These are phyloP conservation scores for Schizopygopsis pylzovi DNA, from an alignment of 2,797 vertebrate species.

Conservation along the genomic window DNA sequence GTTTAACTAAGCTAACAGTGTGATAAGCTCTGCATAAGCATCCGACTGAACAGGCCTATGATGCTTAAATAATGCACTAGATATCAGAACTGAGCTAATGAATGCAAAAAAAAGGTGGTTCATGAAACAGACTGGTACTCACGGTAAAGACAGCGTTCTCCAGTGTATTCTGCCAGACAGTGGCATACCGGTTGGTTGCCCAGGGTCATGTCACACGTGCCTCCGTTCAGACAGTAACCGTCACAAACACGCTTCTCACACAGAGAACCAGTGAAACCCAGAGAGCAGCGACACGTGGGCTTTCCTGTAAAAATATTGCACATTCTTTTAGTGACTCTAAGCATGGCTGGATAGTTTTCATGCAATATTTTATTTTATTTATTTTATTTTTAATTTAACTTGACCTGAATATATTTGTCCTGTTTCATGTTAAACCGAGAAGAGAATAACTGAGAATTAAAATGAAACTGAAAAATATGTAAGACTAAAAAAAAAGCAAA, in stretches of 20 bases:
- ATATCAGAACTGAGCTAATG: not conserved
- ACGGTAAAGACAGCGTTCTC: conserved; percentile 85
- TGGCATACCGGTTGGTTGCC: conserved; percentile 85
- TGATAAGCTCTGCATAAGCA: not conserved
- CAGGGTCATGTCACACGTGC: conserved; percentile 80
- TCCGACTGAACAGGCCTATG: no score
- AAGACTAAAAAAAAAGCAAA: not conserved
- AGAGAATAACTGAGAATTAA: not conserved
- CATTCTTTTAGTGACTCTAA: not conserved
- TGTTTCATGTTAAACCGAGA: not conserved
- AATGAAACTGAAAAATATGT: not conserved
- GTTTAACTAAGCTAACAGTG: not conserved
- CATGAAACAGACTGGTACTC: conserved; percentile 65
- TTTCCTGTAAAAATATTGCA: conserved; percentile 71
- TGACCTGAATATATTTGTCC: not conserved
- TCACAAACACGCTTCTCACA: conserved; percentile 83
- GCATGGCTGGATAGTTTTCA: not conserved
- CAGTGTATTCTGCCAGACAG: conserved; percentile 82
- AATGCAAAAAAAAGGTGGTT: not conserved
- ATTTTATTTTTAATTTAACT: not conserved
- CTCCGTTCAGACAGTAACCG: conserved; percentile 82
- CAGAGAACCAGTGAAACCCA: conserved; percentile 83
- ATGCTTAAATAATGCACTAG: not conserved
- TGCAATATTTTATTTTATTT: not conserved
- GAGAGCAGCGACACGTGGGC: conserved; percentile 81